Percentiles rank a stretch among this genome's conserved stretches.
These are phyloP conservation scores for Parambassis ranga DNA, from an alignment of 2,797 vertebrate genomes.

Conservation along the genomic window DNA sequence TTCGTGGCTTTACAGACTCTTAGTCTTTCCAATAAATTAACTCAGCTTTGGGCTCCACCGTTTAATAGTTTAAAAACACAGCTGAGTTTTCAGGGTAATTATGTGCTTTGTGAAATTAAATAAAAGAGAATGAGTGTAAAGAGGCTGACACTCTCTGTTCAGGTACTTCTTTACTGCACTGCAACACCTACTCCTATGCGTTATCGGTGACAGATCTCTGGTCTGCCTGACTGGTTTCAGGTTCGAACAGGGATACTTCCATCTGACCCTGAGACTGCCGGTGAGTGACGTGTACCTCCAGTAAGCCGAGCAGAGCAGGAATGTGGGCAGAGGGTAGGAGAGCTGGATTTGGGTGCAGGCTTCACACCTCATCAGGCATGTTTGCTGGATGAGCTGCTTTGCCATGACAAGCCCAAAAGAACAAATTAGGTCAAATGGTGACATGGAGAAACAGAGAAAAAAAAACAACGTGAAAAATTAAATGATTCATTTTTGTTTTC, in stretches of 20 bases:
- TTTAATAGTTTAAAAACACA: conserved; percentile 6
- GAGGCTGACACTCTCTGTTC: background rate
- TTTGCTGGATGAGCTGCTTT: conserved; percentile 73
- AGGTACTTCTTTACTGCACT: background rate
- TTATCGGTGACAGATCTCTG: conserved; percentile 41
- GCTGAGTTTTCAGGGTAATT: background rate
- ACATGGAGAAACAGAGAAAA: conserved; percentile 60
- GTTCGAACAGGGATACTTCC: conserved; percentile 31
- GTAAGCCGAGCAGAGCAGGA: conserved; percentile 48
- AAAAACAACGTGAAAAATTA: conserved; percentile 62
- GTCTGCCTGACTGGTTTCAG: conserved; percentile 46
- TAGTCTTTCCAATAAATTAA: conserved; percentile 39
- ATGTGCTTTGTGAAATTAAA: conserved; percentile 22
- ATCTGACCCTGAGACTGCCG: conserved; percentile 52
- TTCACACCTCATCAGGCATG: conserved; percentile 76
- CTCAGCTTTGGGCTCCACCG: background rate
- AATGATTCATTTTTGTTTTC: conserved; percentile 65
- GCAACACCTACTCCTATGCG: background rate
- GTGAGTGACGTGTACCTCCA: conserved; percentile 55
- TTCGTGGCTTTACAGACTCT: conserved; percentile 22
- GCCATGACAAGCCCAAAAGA: conserved; percentile 76
- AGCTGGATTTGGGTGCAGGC: conserved; percentile 63
- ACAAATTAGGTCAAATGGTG: conserved; percentile 79
- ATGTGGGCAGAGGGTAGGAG: conserved; percentile 63
- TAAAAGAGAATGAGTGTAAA: conserved; percentile 25